These are phyloP conservation scores for Vanacampus margaritifer DNA, from an alignment of 2,113 vertebrate species.

Conservation along the genomic window DNA sequence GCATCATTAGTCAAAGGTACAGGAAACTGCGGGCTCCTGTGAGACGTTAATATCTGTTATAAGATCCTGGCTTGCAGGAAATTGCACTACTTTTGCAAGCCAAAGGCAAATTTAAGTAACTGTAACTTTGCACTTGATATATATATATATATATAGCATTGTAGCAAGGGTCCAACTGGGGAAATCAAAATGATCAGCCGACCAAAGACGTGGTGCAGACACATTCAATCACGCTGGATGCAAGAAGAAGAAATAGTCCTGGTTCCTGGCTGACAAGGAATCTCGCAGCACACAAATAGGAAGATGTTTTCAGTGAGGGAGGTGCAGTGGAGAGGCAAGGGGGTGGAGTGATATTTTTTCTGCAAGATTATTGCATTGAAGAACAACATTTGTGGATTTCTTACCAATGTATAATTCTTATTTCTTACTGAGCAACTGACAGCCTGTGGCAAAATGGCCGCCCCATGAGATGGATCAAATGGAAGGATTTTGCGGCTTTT, in stretches of 20 bases:
- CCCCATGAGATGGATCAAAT: too few species aligned
- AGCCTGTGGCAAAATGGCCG: too few species aligned
- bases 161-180: slow-evolving; percentile 31
- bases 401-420: too few species aligned
- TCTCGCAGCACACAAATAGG: slow-evolving; percentile 32
- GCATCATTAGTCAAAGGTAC: slow-evolving; percentile 17
- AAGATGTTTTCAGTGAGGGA: slow-evolving; percentile 15
- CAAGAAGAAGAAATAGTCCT: slow-evolving; percentile 38
- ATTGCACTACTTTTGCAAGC: not conserved
- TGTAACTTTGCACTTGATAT: too few species aligned
- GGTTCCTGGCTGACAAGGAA: slow-evolving; percentile 23
- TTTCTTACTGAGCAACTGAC: too few species aligned
- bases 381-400: not conserved
- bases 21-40: slow-evolving; percentile 26
- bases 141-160: slow-evolving; percentile 1
- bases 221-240: slow-evolving; percentile 27
- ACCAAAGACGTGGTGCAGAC: slow-evolving; percentile 23
- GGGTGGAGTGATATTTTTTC: not conserved
- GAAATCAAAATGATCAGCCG: slow-evolving; percentile 50
- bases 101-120: not conserved
- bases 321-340: slow-evolving; percentile 3
- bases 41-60: slow-evolving; percentile 10
- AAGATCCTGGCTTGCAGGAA: slow-evolving; percentile 3
- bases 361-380: not conserved
- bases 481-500: too few species aligned